These are phyloP conservation scores for Semaprochilodus insignis DNA, from an alignment of 2,797 vertebrate species.

Conservation along the genomic window DNA sequence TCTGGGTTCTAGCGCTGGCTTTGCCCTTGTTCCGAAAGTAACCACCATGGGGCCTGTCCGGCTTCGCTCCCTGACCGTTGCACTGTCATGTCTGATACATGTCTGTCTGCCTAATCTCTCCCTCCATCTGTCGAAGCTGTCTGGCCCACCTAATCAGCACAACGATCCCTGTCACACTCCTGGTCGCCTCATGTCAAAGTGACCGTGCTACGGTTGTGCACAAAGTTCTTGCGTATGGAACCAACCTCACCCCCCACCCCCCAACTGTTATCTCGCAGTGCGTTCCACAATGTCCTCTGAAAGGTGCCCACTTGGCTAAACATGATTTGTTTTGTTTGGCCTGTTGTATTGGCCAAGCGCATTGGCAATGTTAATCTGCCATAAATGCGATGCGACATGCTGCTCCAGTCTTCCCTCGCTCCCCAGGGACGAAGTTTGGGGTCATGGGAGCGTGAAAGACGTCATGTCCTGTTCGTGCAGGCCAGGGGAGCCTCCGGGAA, in stretches of 20 bases:
- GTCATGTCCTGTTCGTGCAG: slow-evolving; percentile 27
- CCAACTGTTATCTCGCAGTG: not conserved
- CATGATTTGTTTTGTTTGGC: slow-evolving; percentile 28
- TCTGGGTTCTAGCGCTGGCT: not conserved
- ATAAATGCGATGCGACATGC: slow-evolving; percentile 65
- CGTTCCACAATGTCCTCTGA: not conserved
- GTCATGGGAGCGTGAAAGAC: slow-evolving; percentile 31
- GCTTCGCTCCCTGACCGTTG: slow-evolving; percentile 58
- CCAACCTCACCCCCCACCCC: not conserved
- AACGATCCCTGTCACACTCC: slow-evolving; percentile 21
- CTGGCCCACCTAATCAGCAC: slow-evolving; percentile 69
- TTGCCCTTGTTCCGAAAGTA: not conserved
- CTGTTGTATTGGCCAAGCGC: slow-evolving; percentile 44
- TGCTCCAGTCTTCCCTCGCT: slow-evolving; percentile 58
- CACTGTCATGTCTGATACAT: slow-evolving; percentile 71
- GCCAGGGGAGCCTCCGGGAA: slow-evolving; percentile 29
- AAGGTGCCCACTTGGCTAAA: slow-evolving; percentile 42
- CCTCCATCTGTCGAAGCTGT: slow-evolving; percentile 78
- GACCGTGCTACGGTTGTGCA: slow-evolving; percentile 38
- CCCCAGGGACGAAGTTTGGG: slow-evolving; percentile 11
- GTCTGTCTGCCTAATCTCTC: slow-evolving; percentile 78
- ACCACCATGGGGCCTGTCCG: slow-evolving; percentile 44
- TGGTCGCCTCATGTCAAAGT: slow-evolving; percentile 48
- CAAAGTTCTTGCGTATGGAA: slow-evolving; percentile 1
- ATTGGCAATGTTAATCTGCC: slow-evolving; percentile 38